Evolutionary conservation across 2,113 vertebrate genomes (phyloP), one percentile per base, ranked within the genome.

Genomic region (Hucho hucho): DNA sequence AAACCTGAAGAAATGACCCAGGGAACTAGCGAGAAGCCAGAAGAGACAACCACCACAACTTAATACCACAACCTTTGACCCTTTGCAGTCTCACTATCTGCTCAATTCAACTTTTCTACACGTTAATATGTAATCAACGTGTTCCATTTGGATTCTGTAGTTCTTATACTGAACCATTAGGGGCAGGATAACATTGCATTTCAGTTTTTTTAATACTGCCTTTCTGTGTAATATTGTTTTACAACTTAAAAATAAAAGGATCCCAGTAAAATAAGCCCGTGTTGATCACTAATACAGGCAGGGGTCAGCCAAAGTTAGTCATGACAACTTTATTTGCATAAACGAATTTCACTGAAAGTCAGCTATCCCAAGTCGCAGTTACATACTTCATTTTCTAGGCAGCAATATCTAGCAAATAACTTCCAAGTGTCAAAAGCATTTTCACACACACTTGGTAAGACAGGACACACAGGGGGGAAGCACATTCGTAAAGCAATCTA

Each of bases 281-380:
- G 58, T 61, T 61, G 16, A 61, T 61, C 9, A 43, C 37, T 22
- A 9, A 9, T 3, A 22, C 58, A 61, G 1, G 49, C 16, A 16
- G 16, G 49, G 12, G 12, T n/a, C 1, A 14, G 32, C 22, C 26
- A n/a, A 66, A 26, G 29, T 29, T 29, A 29, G 83, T 89, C 89
- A 90, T 87, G 84, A 93, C 87, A 86, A 89, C 90, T 94, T 79
- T 91, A 87, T 91, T 94, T 93, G 91, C 92, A 93, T 93, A 90
- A 86, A 92, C 89, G 89, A 91, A 90, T 80, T 89, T 91, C 87
- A 89, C 88, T 85, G 80, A 78, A 63, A 88, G 78, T 91, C 84
- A 87, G 83, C 74, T 80, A 89, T 88, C 82, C 89, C 83, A 83
- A 77, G 83, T 91, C 86, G 90, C 84, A 90, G 87, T 53, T 78